Conservation (phyloP, 1,140 invertebrate species). For the Pogonomyrmex californicus region DNA sequence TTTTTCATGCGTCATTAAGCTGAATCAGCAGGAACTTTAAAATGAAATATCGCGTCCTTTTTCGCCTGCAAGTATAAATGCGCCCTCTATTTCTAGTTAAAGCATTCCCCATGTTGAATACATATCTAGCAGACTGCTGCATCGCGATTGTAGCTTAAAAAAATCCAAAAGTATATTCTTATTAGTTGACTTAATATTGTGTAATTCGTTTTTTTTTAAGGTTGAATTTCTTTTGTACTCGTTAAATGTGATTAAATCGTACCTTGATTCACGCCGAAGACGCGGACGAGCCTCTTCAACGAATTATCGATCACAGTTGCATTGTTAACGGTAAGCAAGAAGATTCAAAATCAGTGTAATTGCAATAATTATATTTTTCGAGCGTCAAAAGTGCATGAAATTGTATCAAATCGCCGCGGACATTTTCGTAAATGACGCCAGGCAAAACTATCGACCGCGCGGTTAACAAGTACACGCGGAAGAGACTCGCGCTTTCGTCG, state of each 20-base stretch:
- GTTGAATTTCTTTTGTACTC: neutral
- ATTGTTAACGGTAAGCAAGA: neutral
- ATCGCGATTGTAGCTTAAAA: slow-evolving; percentile 17
- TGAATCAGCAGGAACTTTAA: no score
- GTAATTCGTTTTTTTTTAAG: neutral
- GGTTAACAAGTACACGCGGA: neutral
- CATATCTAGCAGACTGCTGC: slow-evolving; percentile 7
- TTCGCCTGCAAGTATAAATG: neutral
- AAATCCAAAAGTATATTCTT: slow-evolving; percentile 33
- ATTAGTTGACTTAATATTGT: slow-evolving; percentile 23
- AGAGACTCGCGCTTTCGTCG: neutral
- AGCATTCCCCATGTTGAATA: neutral
- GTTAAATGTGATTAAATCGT: neutral
- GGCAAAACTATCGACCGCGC: neutral
- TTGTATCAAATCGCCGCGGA: neutral
- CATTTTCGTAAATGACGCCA: neutral
- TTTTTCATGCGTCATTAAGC: no score
- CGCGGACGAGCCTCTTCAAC: neutral
- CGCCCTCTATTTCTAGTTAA: neutral
- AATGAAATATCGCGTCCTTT: neutral
- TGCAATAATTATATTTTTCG: neutral
- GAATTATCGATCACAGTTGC: slow-evolving; percentile 33
- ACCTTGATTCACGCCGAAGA: neutral
- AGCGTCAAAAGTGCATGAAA: neutral
- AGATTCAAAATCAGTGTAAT: slow-evolving; percentile 23